Evolutionary conservation across 2,888 invertebrate species (phyloP).

Genomic region (Himalopsyche japonica): DNA sequence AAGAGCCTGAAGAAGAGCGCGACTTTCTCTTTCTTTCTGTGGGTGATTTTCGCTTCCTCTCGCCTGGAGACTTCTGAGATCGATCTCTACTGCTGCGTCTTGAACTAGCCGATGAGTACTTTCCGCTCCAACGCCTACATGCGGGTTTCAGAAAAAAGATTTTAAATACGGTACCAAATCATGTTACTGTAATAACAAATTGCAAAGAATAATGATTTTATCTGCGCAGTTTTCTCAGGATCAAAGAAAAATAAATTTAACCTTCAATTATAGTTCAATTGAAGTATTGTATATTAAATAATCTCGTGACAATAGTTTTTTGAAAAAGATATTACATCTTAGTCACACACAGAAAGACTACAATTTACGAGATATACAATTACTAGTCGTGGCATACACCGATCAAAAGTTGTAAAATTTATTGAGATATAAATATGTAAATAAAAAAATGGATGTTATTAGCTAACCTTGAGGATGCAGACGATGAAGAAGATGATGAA

Average conservation of each 20-base stretch:
- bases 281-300: no score
- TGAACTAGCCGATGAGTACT: conserved; percentile 38
- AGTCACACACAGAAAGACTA: no score
- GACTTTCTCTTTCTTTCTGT: conserved; percentile 41
- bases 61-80: conserved; percentile 4
- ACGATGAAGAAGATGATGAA: conserved; percentile 42
- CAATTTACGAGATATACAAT: no score
- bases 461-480: conserved; percentile 34
- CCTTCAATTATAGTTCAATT: no score
- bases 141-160: not conserved
- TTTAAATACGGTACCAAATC: no score
- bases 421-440: not conserved
- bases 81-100: conserved; percentile 22
- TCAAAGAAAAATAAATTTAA: no score
- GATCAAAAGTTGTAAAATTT: not conserved
- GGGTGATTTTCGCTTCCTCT: not conserved
- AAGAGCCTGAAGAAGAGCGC: conserved; percentile 46
- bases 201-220: no score
- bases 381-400: no score
- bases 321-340: not conserved
- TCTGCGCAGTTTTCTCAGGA: no score
- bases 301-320: no score
- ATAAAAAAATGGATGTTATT: not conserved
- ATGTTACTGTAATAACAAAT: no score
- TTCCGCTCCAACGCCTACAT: conserved; percentile 27